These are phyloP conservation scores for Prionace glauca DNA, from an alignment of 2,797 vertebrate genomes.

Conservation along the genomic window DNA sequence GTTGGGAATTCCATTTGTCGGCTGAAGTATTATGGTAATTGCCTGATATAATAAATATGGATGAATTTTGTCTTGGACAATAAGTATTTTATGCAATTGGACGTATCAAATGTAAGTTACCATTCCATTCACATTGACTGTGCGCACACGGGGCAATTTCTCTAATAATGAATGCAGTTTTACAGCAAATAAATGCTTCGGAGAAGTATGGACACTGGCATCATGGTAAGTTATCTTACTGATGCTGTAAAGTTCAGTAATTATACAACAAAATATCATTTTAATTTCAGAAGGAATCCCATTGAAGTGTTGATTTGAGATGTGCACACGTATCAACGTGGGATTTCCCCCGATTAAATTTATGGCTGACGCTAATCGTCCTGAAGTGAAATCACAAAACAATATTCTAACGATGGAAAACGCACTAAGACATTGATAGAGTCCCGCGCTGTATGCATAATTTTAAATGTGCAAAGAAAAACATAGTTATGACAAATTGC, in stretches of 20 bases:
- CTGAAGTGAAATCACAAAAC: slow-evolving; percentile 16
- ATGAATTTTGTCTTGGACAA: neutral
- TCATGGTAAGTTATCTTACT: neutral
- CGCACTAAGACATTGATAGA: neutral
- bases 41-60: neutral
- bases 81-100: neutral
- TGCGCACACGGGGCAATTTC: neutral
- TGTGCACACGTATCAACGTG: slow-evolving; percentile 7
- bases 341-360: neutral
- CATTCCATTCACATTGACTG: neutral
- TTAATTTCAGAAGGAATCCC: slow-evolving; percentile 2
- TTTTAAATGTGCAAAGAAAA: slow-evolving; percentile 23
- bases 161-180: neutral
- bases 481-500: neutral
- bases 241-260: neutral
- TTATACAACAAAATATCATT: slow-evolving; percentile 13
- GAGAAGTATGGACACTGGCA: neutral
- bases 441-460: neutral
- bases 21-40: neutral
- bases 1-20: neutral
- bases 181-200: neutral
- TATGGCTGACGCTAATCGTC: neutral
- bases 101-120: slow-evolving; percentile 7
- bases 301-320: slow-evolving; percentile 24
- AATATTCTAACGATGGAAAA: neutral